Evolutionary conservation across 2,888 invertebrate species (phyloP), one percentile per base, ranked within the genome.

Genomic region (Carabus problematicus): DNA sequence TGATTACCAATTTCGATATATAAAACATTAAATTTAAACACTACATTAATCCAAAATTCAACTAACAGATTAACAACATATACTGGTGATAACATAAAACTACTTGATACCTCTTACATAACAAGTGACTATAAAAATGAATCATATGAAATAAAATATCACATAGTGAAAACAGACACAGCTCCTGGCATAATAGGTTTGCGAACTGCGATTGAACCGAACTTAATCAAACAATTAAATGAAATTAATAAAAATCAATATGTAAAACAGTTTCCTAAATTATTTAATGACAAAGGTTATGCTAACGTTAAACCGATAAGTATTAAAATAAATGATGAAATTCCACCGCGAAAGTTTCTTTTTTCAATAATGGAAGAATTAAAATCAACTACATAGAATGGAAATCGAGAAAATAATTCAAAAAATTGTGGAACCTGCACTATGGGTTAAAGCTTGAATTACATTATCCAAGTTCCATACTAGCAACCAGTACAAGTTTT

Each of bases 391-490:
- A 8, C n/a, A 47, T 3, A 14, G 12, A 12, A n/a, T 47, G 4
- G 47, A 47, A 14, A 47, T 12, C n/a, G 12, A 47, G 14, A 47
- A 11, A 12, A 14, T 47, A 12, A 47, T 47, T 3, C n/a, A 47
- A 47, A 47, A 47, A 47, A 11, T 47, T 7, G 14, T 14, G 4
- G 6, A 47, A 14, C 47, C 47, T n/a, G 14, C 47, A 12, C n/a
- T 49, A 11, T 47, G 61, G 47, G 61, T 68, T 6, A 47, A 47
- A n/a, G n/a, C n/a, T n/a, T n/a, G n/a, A n/a, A n/a, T n/a, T n/a
- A n/a, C n/a, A n/a, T n/a, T n/a, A n/a, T n/a, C n/a, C n/a, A n/a
- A n/a, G n/a, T n/a, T n/a, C n/a, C n/a, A n/a, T n/a, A n/a, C n/a
- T n/a, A n/a, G n/a, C n/a, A n/a, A n/a, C n/a, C n/a, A n/a, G n/a